Evolutionary conservation across 2,888 invertebrate genomes (phyloP), one percentile per base, ranked within the genome.

Genomic region (Carabus problematicus): DNA sequence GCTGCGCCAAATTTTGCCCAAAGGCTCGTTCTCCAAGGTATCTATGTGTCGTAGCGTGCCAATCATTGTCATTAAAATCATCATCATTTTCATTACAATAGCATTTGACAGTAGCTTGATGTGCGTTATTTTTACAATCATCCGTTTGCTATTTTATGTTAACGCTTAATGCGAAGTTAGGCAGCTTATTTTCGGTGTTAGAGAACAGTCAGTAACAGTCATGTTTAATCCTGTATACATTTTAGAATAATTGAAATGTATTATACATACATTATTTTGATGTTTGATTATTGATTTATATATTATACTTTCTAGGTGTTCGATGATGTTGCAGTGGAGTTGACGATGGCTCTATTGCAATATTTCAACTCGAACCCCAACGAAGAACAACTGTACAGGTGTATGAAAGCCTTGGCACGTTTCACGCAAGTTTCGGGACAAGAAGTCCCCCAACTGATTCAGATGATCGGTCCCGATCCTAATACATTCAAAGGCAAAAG

Each of bases 301-400:
- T 29, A 29, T 29, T 29, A 3, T 29, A 29, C 29, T 29, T 78
- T 71, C 81, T 52, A 95, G 95, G 94, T 95, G 70, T 96, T 96
- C 82, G 96, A 96, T 82, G 96, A 96, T 82, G 91, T 95, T 66
- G 94, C 95, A 70, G 93, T 95, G 70, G 96, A 96, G 83, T 83
- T 96, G 79, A 89, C 93, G 55, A 94, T 96, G 93, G 95, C 95
- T 62, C 85, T 95, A 77, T 87, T 96, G 73, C 95, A 96, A 85
- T 94, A 90, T 83, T 90, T 95, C 85, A 91, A 90, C 78, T 87
- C 87, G 67, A 91, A 89, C 78, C 93, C 94, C 39, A 82, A 83
- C 41, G 95, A 95, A 83, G 93, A 94, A 79, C 89, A 91, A 75
- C 85, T 92, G 75, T 93, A 85, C 84, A 88, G 94, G 72, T 89